Base-by-base conservation (phyloP, 2,888 invertebrate genomes). In the Brachypalpus laphriformis region DNA sequence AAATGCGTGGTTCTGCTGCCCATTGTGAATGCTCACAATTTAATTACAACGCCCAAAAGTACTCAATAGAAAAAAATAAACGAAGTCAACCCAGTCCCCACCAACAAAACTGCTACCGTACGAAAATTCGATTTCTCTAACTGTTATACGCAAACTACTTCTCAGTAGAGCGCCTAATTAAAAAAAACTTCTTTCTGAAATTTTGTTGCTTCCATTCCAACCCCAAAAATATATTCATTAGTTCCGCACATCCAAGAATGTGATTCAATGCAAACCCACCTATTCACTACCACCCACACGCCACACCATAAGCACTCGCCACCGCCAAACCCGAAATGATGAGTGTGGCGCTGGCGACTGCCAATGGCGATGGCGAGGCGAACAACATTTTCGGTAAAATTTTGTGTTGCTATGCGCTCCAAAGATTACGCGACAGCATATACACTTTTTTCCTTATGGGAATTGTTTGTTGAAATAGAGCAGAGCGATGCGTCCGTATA, bases 381-480 rank as follows among this genome's bases (percentile, higher is more conserved):
- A n/a, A n/a, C n/a, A 68, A 78, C 61, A 74, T 78, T 77, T 77
- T 82, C 45, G 72, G 66, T 72, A 68, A 74, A 82, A 57, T 68
- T 78, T 77, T 66, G 82, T 82, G 82, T 82, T 82, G 82, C 82
- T 82, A 82, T 82, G 82, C 72, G 82, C 82, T 78, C 82, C 54
- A 72, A 72, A 82, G 82, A 78, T 82, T 78, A 82, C 82, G 65
- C 72, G 77, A 82, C 78, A 59, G 77, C 66, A 82, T 78, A 78
- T 78, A 82, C 82, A 77, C 28, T 72, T 82, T 82, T 57, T 72
- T 77, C 51, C 61, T 59, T 78, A 28, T 77, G 40, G 54, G 61
- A 77, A 66, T 78, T 78, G 72, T 82, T 82, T 82, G 76, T 63
- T 51, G 57, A 65, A 82, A 57, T 25, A 71, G 71, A 71, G 25